Evolutionary conservation across 2,797 vertebrate species (phyloP).

Genomic region (Manis crassicaudata): DNA sequence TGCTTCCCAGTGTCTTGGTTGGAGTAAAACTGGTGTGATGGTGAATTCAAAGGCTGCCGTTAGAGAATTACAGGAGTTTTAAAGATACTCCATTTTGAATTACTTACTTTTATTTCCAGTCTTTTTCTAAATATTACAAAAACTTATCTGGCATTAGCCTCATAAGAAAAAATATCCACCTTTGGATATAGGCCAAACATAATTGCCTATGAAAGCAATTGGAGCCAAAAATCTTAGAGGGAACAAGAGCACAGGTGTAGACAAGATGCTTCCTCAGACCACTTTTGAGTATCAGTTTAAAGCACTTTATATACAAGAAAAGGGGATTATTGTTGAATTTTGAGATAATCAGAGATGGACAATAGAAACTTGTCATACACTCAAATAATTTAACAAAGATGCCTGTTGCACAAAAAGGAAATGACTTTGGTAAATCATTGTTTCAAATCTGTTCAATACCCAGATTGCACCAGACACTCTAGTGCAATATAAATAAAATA

Average conservation of each 20-base stretch:
- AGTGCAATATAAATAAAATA: background rate
- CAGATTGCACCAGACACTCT: background rate
- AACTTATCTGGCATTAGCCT: slow-evolving; percentile 61
- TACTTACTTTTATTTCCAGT: slow-evolving; percentile 56
- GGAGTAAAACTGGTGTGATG: slow-evolving; percentile 63
- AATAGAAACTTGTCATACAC: background rate
- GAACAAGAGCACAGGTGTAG: background rate
- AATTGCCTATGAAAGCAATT: background rate
- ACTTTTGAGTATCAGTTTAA: background rate
- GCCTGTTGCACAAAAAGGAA: background rate
- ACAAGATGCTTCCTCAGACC: background rate
- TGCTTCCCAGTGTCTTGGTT: slow-evolving; percentile 87
- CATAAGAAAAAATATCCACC: background rate
- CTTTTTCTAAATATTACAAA: slow-evolving; percentile 64
- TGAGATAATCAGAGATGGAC: background rate
- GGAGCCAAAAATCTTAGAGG: background rate
- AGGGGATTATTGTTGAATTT: background rate
- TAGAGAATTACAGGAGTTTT: background rate
- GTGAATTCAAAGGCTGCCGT: background rate
- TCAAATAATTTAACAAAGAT: background rate
- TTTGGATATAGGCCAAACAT: background rate
- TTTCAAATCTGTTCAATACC: background rate
- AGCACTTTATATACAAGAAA: background rate
- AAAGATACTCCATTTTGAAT: background rate
- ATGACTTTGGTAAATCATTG: background rate